A percentile compares a stretch with the other conserved stretches of the same genome.
Evolutionary conservation across 2,113 vertebrate genomes (phyloP).

Genomic region (Hyperoodon ampullatus): DNA sequence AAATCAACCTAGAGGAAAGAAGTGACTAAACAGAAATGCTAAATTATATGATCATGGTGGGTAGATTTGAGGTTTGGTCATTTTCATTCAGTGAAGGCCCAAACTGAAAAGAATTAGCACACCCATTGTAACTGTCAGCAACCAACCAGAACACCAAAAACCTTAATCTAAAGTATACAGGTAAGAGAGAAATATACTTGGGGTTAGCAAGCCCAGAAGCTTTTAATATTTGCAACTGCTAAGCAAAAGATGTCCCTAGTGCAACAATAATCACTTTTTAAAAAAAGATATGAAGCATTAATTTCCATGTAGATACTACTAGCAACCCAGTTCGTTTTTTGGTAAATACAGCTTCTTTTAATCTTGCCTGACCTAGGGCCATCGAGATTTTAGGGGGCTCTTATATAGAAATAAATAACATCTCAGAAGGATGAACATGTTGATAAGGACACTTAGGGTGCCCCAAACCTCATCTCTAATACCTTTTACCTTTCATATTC

Average conservation of each 20-base stretch:
- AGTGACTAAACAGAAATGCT: background rate
- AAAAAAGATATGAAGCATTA: background rate
- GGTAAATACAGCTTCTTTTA: constrained; percentile 4
- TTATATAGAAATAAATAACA: background rate
- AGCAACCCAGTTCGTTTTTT: background rate
- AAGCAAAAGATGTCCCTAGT: background rate
- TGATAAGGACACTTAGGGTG: background rate
- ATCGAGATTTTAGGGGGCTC: background rate
- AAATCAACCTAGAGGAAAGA: background rate
- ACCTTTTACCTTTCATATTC: background rate
- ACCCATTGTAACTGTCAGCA: background rate
- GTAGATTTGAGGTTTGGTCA: background rate
- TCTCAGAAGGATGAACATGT: background rate
- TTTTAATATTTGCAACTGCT: constrained; percentile 43
- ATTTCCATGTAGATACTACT: constrained; percentile 10
- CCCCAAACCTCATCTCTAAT: background rate
- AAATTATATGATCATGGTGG: background rate
- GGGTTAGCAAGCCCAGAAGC: background rate
- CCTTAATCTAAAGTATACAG: background rate
- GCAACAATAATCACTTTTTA: background rate
- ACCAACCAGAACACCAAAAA: background rate
- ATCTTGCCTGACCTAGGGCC: background rate
- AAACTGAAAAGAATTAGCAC: background rate
- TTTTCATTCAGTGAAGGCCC: background rate
- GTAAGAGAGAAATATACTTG: background rate